A percentile compares a stretch with the other conserved stretches of the same genome.
Evolutionary conservation across 2,113 vertebrate species (phyloP).

Genomic region (Triplophysa rosa): DNA sequence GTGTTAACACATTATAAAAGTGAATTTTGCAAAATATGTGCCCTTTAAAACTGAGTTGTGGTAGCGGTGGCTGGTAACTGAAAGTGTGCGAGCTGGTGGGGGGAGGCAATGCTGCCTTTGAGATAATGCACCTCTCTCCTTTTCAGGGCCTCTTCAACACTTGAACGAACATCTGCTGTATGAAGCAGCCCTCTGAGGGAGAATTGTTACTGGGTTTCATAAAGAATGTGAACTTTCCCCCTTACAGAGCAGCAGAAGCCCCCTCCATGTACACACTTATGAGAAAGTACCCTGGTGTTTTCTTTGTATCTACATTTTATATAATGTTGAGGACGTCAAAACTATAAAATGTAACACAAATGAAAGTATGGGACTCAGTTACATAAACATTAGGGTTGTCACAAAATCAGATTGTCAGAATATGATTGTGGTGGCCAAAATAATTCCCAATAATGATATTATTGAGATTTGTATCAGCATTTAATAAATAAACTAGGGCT

Average conservation of each 20-base stretch:
- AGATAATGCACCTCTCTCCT: conserved; percentile 71
- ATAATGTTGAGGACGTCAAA: no score
- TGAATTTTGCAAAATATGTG: no score
- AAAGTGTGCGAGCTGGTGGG: conserved; percentile 40
- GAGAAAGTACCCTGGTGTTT: neutral
- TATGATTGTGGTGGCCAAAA: no score
- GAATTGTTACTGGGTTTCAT: conserved; percentile 47
- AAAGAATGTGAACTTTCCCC: conserved; percentile 51
- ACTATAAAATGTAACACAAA: no score
- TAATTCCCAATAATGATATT: no score
- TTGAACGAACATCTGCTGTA: conserved; percentile 68
- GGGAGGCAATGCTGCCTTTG: conserved; percentile 66
- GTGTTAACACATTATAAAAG: no score
- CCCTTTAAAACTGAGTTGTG: neutral
- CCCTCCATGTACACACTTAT: neutral
- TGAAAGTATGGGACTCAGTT: no score
- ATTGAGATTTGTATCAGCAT: no score
- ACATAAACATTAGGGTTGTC: no score
- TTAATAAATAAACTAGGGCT: no score
- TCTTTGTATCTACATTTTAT: no score
- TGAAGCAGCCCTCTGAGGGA: conserved; percentile 55
- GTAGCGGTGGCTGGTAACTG: neutral
- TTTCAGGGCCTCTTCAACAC: conserved; percentile 66
- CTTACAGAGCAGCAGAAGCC: conserved; percentile 29
- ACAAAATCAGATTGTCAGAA: no score